Conservation (phyloP, 2,888 invertebrate species). For the Eupsilia transversa region DNA sequence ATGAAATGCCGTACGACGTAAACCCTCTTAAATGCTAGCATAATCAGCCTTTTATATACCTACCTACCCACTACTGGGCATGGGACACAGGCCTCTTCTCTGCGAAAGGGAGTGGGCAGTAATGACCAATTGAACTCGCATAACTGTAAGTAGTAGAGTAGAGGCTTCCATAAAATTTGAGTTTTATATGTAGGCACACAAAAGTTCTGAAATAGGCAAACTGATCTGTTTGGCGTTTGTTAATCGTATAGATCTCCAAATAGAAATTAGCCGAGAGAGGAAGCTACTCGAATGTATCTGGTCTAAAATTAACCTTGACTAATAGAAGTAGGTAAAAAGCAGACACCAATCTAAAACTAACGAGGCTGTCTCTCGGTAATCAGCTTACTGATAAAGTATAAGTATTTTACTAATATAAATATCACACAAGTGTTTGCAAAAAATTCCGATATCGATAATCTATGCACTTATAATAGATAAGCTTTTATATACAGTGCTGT, state of each 20-base stretch:
- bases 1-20: too few species aligned
- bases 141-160: background rate
- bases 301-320: conserved; percentile 33
- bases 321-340: background rate
- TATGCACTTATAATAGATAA: conserved; percentile 16
- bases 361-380: background rate
- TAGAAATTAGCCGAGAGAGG: background rate
- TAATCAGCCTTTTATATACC: too few species aligned
- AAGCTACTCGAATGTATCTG: conserved; percentile 1
- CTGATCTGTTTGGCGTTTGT: background rate
- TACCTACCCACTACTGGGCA: too few species aligned
- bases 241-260: background rate
- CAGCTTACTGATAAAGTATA: conserved; percentile 2
- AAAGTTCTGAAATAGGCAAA: background rate
- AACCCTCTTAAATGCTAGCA: too few species aligned
- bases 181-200: background rate
- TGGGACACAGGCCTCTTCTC: too few species aligned
- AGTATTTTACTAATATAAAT: background rate
- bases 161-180: background rate
- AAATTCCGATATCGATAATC: background rate
- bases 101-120: too few species aligned
- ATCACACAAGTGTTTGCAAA: background rate
- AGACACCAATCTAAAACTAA: background rate
- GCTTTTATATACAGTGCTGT: conserved; percentile 12
- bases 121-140: background rate